These are phyloP conservation scores for Andrena minutula DNA, from an alignment of 2,888 invertebrate genomes.

Conservation along the genomic window DNA sequence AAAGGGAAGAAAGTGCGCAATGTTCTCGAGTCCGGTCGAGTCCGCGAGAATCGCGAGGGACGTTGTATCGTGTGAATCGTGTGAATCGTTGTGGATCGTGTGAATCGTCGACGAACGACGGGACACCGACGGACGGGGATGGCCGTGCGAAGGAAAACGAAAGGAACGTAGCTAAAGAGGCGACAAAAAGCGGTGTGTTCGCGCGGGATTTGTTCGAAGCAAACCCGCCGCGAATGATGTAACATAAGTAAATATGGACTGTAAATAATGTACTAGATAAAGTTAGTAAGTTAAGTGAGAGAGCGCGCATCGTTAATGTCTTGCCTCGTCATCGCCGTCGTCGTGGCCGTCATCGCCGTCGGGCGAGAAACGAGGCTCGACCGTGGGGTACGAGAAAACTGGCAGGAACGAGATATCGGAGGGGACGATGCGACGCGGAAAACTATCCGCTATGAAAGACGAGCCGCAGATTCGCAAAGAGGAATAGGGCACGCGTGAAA, in stretches of 20 bases:
- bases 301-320: slow-evolving; percentile 63
- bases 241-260: slow-evolving; percentile 85
- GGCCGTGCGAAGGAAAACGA: slow-evolving; percentile 47
- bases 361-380: slow-evolving; percentile 32
- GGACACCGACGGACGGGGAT: slow-evolving; percentile 40
- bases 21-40: slow-evolving; percentile 34
- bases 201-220: slow-evolving; percentile 79
- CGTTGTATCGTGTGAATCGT: neutral
- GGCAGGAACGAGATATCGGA: slow-evolving; percentile 28
- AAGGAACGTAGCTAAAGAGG: slow-evolving; percentile 62
- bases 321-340: slow-evolving; percentile 61
- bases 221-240: slow-evolving; percentile 82
- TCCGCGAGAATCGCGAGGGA: slow-evolving; percentile 15
- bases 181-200: slow-evolving; percentile 76
- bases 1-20: slow-evolving; percentile 4
- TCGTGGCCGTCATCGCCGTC: slow-evolving; percentile 22
- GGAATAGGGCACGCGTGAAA: slow-evolving; percentile 56
- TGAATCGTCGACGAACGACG: slow-evolving; percentile 29
- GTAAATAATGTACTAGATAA: slow-evolving; percentile 85
- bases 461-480: slow-evolving; percentile 43
- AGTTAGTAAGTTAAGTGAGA: slow-evolving; percentile 79
- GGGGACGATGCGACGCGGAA: slow-evolving; percentile 28
- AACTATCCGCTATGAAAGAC: slow-evolving; percentile 25
- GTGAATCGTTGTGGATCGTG: slow-evolving; percentile 21
- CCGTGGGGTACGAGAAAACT: slow-evolving; percentile 17